These are phyloP conservation scores for Meloe dianella DNA, from an alignment of 2,888 invertebrate genomes.

Conservation along the genomic window DNA sequence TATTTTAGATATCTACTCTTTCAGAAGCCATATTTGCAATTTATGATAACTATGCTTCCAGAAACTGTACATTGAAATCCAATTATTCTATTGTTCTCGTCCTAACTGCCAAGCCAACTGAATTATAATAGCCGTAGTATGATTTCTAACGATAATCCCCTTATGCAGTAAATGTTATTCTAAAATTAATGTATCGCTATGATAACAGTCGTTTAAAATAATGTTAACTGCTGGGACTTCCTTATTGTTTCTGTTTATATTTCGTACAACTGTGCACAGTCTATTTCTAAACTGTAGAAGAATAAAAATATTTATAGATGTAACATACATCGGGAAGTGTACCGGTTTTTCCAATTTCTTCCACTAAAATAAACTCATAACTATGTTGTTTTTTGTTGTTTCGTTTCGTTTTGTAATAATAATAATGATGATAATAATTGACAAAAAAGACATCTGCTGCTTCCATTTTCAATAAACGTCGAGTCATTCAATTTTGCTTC, in stretches of 20 bases:
- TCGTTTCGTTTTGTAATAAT: neutral
- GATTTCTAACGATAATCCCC: too few relatives aligned
- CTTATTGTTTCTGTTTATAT: constrained; percentile 4
- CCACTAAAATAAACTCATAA: neutral
- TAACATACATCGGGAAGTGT: neutral
- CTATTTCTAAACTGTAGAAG: neutral
- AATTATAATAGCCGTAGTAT: too few relatives aligned
- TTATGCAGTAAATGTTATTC: too few relatives aligned
- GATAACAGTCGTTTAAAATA: too few relatives aligned
- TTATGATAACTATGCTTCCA: too few relatives aligned
- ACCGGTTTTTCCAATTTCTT: constrained; percentile 7
- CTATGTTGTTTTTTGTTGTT: too few relatives aligned
- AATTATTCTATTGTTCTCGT: too few relatives aligned
- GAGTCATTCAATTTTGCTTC: neutral
- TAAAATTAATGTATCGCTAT: too few relatives aligned
- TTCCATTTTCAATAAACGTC: neutral
- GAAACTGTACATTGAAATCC: too few relatives aligned
- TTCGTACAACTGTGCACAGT: neutral
- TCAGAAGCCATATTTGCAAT: too few relatives aligned
- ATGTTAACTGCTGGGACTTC: neutral
- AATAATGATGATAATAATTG: neutral
- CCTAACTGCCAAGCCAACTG: too few relatives aligned
- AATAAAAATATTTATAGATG: constrained; percentile 4
- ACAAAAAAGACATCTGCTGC: neutral
- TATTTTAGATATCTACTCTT: too few relatives aligned